phyloP scores from a whole-genome alignment of 1,140 invertebrate species.

The Bicyclus anynana region DNA sequence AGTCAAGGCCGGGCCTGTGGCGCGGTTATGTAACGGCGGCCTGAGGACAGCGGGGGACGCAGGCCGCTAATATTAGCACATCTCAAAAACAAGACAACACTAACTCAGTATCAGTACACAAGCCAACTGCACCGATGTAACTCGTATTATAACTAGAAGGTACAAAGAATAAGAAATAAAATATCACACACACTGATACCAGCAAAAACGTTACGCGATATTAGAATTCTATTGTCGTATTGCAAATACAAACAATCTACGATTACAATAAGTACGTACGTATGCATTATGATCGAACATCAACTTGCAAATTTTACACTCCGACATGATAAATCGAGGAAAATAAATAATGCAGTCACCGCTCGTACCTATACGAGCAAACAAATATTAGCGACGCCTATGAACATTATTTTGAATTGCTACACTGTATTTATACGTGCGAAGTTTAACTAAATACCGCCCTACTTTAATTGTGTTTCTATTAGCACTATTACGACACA shows the following conservation, averaged over 20 bases:
- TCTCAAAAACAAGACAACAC: conserved; percentile 49
- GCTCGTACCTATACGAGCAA: neutral
- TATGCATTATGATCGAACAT: neutral
- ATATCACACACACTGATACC: too few species aligned
- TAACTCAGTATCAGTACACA: conserved; percentile 3
- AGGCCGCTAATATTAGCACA: conserved; percentile 61
- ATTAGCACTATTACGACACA: conserved; percentile 15
- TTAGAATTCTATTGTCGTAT: neutral
- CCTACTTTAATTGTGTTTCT: conserved; percentile 9
- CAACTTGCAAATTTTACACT: neutral
- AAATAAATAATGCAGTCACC: conserved; percentile 6
- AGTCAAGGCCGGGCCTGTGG: conserved; percentile 68
- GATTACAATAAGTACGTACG: neutral
- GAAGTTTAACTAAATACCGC: conserved; percentile 5
- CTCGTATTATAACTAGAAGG: neutral
- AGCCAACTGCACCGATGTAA: conserved; percentile 3
- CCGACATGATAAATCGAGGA: neutral
- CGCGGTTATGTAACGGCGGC: conserved; percentile 63
- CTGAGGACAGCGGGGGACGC: conserved; percentile 50
- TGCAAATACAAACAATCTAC: neutral
- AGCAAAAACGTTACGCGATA: neutral
- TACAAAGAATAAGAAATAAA: too few species aligned
- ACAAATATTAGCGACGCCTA: neutral
- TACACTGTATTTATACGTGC: too few species aligned
- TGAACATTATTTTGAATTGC: neutral